Evolutionary conservation across 1,140 invertebrate genomes (phyloP).

Genomic region (Trichomalopsis sarcophagae): DNA sequence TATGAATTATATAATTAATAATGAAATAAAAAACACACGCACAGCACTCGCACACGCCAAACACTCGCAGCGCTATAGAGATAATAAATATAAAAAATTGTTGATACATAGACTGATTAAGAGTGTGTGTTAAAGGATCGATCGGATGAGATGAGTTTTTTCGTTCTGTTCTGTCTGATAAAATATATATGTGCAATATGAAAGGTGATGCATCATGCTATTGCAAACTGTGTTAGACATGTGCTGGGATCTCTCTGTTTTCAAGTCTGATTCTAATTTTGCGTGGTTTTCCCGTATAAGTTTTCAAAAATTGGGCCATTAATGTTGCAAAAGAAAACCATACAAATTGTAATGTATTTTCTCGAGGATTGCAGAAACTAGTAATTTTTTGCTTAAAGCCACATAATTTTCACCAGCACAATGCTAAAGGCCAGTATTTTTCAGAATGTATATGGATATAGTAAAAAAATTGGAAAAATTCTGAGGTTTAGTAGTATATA

Average conservation of each 20-base stretch:
- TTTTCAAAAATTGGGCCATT: background rate
- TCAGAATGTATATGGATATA: conserved; percentile 35
- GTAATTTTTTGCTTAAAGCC: too few relatives aligned
- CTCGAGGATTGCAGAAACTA: too few relatives aligned
- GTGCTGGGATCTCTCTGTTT: conserved; percentile 39
- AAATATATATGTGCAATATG: conserved; percentile 40
- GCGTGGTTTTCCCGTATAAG: background rate
- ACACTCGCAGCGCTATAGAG: conserved; percentile 57
- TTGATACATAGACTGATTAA: conserved; percentile 51
- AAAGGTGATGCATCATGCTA: conserved; percentile 61
- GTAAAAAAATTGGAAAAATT: conserved; percentile 31
- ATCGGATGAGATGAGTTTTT: conserved; percentile 44
- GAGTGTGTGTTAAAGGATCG: conserved; percentile 42
- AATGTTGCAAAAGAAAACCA: too few relatives aligned
- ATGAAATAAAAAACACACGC: conserved; percentile 30
- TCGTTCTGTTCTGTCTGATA: background rate
- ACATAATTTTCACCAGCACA: conserved; percentile 41
- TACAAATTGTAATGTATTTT: background rate
- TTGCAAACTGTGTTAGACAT: conserved; percentile 59
- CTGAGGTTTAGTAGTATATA: conserved; percentile 42
- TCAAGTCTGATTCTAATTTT: conserved; percentile 15
- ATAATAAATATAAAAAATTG: conserved; percentile 48
- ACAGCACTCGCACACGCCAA: conserved; percentile 59
- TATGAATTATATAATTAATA: background rate
- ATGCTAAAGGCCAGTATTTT: conserved; percentile 40